A percentile compares a stretch with the other conserved stretches of the same genome.
These are phyloP conservation scores for Melieria crassipennis DNA, from an alignment of 2,888 invertebrate genomes.

Conservation along the genomic window DNA sequence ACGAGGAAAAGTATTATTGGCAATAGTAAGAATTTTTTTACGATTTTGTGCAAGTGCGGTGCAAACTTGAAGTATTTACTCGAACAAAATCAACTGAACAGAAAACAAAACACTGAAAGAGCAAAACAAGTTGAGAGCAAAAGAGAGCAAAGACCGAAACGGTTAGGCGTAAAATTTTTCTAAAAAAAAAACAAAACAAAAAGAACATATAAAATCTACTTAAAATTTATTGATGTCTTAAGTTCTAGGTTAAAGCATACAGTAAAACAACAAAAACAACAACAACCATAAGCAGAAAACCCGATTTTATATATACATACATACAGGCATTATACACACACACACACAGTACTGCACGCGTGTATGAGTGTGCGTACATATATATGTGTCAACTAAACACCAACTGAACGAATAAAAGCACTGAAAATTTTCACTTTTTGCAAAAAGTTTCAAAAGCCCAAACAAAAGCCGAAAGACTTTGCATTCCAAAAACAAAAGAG, in stretches of 20 bases:
- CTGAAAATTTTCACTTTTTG: background rate
- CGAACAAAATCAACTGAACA: too few relatives aligned
- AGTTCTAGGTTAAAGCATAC: constrained; percentile 15
- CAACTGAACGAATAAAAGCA: constrained; percentile 13
- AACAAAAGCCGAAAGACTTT: constrained; percentile 33
- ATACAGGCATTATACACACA: constrained; percentile 8
- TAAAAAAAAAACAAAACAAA: constrained; percentile 7
- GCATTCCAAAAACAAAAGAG: constrained; percentile 18
- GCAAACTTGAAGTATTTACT: too few relatives aligned
- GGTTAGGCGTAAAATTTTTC: constrained; percentile 24
- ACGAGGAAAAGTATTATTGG: too few relatives aligned
- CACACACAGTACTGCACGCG: too few relatives aligned
- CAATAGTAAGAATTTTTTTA: too few relatives aligned
- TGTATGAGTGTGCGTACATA: background rate
- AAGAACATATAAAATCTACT: constrained; percentile 6
- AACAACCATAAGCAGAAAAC: constrained; percentile 33
- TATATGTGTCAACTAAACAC: constrained; percentile 4
- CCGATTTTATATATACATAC: constrained; percentile 32
- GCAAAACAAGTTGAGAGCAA: background rate
- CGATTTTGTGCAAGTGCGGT: too few relatives aligned
- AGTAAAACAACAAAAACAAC: constrained; percentile 37
- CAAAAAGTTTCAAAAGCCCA: constrained; percentile 18
- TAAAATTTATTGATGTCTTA: constrained; percentile 36
- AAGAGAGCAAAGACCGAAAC: background rate
- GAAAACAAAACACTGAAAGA: background rate